phyloP scores from a whole-genome alignment of 2,888 invertebrate genomes.

The Oscheius onirici region DNA sequence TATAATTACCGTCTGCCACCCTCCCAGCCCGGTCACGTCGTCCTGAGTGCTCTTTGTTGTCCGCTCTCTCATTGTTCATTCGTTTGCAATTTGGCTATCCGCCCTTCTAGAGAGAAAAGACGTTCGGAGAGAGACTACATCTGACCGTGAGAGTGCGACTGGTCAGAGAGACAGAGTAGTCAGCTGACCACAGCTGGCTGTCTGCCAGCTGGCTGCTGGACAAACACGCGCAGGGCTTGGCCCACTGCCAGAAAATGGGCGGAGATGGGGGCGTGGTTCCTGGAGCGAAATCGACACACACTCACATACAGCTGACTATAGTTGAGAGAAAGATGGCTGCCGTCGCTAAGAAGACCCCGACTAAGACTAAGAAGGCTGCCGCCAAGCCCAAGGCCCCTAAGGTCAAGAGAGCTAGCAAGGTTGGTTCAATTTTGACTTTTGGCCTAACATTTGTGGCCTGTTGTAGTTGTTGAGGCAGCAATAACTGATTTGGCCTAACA shows the following conservation, averaged over 20 bases:
- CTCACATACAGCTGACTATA: constrained; percentile 10
- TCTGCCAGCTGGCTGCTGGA: not conserved
- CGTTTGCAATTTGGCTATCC: constrained; percentile 13
- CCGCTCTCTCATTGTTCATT: constrained; percentile 28
- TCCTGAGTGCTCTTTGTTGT: not conserved
- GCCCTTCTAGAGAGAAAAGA: not conserved
- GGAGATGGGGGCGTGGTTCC: not conserved
- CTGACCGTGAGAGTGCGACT: not conserved
- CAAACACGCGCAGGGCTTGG: constrained; percentile 17
- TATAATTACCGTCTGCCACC: constrained; percentile 11
- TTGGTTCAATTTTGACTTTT: too few species aligned
- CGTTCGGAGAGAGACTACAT: not conserved
- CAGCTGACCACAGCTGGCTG: constrained; percentile 21
- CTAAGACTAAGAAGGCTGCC: constrained; percentile 24
- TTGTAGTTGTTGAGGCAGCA: too few species aligned
- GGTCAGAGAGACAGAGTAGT: not conserved
- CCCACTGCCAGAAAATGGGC: constrained; percentile 7
- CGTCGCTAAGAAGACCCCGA: constrained; percentile 20
- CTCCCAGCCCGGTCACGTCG: not conserved
- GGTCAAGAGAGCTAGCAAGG: constrained; percentile 29
- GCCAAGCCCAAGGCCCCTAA: constrained; percentile 31
- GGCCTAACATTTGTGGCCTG: too few species aligned
- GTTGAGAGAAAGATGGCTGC: not conserved
- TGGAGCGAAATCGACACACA: constrained; percentile 14
- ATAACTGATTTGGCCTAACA: too few species aligned